Evolutionary conservation across 37 sponge, comb jelly and placozoan genomes (phyloP).

Genomic region (Tethya wilhelma): DNA sequence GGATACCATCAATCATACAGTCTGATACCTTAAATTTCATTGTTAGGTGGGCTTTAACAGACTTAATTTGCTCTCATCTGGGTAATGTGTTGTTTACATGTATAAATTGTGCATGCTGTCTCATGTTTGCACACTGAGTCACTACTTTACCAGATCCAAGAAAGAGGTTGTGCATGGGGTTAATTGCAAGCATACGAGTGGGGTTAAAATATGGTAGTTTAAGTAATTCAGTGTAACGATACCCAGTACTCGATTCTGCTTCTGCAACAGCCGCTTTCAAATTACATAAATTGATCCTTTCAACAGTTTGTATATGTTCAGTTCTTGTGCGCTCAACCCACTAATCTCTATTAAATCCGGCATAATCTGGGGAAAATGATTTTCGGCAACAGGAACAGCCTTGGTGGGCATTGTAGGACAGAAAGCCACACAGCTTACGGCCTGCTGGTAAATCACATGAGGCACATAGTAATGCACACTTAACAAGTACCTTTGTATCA

Average conservation of each 20-base stretch:
- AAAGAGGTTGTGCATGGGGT: slow-evolving; percentile 80
- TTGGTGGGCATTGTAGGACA: slow-evolving; percentile 24
- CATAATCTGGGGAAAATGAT: slow-evolving; percentile 14
- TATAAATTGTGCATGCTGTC: no score
- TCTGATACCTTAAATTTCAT: no score
- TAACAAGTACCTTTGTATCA: no score
- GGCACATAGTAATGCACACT: slow-evolving; percentile 35
- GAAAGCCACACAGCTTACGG: slow-evolving; percentile 61
- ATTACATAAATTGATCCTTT: neutral
- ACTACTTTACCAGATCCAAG: slow-evolving; percentile 61
- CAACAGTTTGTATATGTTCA: neutral
- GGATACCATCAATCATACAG: no score
- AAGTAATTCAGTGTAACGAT: slow-evolving; percentile 32
- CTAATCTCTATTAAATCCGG: slow-evolving; percentile 36
- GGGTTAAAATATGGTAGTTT: slow-evolving; percentile 66
- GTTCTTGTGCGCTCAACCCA: slow-evolving; percentile 6
- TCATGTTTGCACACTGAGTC: no score
- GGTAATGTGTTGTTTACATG: no score
- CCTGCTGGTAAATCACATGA: slow-evolving; percentile 66
- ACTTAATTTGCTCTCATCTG: no score
- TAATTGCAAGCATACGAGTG: slow-evolving; percentile 46
- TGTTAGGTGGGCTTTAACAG: no score
- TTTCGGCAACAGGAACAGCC: slow-evolving; percentile 29
- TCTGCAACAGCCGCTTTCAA: neutral
- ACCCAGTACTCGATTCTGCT: slow-evolving; percentile 9